These are phyloP conservation scores for Aphelenchoides avenae DNA, from an alignment of 1,140 invertebrate species.

Conservation along the genomic window DNA sequence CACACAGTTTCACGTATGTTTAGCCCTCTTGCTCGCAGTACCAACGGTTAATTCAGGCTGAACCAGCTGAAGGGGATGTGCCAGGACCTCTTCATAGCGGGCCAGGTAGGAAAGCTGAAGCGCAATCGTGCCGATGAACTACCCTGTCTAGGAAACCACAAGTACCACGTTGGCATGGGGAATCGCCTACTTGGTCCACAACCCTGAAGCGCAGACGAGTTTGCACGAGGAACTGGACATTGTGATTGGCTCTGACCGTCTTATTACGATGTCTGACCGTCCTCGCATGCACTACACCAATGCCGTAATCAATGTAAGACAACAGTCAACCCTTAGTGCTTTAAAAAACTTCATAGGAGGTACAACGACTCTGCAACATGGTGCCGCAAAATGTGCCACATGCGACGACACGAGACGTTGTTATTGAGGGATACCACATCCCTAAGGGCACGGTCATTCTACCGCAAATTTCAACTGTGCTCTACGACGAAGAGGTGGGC, in stretches of 20 bases:
- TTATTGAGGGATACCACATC: conserved; percentile 2
- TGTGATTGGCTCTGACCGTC: conserved; percentile 8
- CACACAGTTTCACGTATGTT: conserved; percentile 1
- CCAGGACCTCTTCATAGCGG: conserved; percentile 10
- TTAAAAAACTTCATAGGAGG: too few species aligned
- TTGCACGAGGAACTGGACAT: conserved; percentile 13
- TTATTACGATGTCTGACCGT: conserved; percentile 12
- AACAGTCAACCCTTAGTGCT: too few species aligned
- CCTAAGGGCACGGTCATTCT: neutral
- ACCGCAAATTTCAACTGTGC: neutral
- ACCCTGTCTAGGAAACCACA: too few species aligned
- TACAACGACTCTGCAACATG: too few species aligned
- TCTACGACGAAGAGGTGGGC: conserved; percentile 6
- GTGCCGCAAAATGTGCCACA: conserved; percentile 2
- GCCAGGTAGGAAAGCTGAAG: conserved; percentile 1
- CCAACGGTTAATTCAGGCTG: conserved; percentile 7
- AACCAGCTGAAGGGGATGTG: conserved; percentile 8
- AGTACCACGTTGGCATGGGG: neutral
- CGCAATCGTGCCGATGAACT: too few species aligned
- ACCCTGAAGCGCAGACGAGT: conserved; percentile 9
- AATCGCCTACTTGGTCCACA: conserved; percentile 12
- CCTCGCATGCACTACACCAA: conserved; percentile 2
- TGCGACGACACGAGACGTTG: too few species aligned
- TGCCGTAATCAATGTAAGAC: conserved; percentile 8
- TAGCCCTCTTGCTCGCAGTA: neutral